A percentile compares a stretch with the other conserved stretches of the same genome.
Evolutionary conservation across 2,797 vertebrate genomes (phyloP).

Genomic region (Dendrocincla tyrannina): DNA sequence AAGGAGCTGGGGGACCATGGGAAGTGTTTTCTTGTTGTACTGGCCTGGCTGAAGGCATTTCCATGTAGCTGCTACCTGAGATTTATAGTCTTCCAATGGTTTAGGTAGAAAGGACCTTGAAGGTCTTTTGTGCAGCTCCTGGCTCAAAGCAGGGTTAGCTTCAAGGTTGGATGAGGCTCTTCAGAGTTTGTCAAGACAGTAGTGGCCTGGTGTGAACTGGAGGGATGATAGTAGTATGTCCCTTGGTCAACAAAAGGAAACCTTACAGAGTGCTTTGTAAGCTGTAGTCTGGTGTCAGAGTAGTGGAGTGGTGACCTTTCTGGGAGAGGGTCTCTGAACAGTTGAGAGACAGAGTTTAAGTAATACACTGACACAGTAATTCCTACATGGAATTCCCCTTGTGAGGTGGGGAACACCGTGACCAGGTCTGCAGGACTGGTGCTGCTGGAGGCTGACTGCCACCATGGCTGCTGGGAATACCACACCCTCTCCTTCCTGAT

Average conservation of each 20-base stretch:
- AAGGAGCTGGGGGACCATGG: neutral
- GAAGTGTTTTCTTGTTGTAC: neutral
- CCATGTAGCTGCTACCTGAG: neutral
- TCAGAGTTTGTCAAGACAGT: neutral
- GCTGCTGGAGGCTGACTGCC: neutral
- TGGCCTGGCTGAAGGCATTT: neutral
- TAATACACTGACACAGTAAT: too few relatives aligned
- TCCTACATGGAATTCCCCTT: neutral
- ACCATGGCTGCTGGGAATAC: accelerated
- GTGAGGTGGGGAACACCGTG: neutral
- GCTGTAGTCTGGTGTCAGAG: neutral
- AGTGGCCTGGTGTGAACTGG: neutral
- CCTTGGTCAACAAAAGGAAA: neutral
- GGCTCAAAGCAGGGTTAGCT: neutral
- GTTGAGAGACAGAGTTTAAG: neutral
- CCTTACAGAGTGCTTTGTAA: neutral
- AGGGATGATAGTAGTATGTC: neutral
- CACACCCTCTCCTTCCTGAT: accelerated
- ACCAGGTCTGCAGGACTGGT: neutral
- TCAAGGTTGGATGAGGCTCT: neutral
- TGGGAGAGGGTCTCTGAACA: neutral
- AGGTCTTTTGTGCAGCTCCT: neutral
- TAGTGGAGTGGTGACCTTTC: neutral
- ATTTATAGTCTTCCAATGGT: neutral
- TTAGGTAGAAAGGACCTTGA: neutral